Evolutionary conservation across 2,113 vertebrate genomes (phyloP), one percentile per base, ranked within the genome.

Genomic region (Archilochus colubris): DNA sequence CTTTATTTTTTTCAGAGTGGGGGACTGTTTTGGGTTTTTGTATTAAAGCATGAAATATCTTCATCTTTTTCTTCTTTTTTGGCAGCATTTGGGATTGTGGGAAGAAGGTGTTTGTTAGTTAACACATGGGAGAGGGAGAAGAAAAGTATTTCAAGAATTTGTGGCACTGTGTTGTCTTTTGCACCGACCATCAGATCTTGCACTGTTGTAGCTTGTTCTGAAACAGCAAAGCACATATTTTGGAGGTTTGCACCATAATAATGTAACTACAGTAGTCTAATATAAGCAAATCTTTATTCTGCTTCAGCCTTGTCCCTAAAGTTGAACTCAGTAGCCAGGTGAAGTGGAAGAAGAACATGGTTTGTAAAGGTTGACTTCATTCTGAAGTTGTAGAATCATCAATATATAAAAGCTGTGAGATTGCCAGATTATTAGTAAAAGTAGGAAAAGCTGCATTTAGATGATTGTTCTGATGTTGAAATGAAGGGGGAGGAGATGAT

Each of bases 91-190:
- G 51, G 22, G 25, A 53, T 44, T 59, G 17, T 50, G 53, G 50
- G 31, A 82, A 23, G 36, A 61, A 80, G 30, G 10, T 62, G 22
- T 76, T 55, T 82, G 15, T 78, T 61, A 88, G 27, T 73, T 19
- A 72, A 19, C 54, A 33, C 20, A 6, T 18, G 17, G 36, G 43
- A 58, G 46, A 48, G 0, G 8, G 33, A 92, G 20, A 62, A 30
- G 33, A 82, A 78, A 50, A 20, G 4, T 53, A 24, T 85, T 76
- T 46, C 22, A 63, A 14, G 74, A 75, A 27, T 77, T 80, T 64
- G 62, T 80, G 86, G 89, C 76, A 72, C 72, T 88, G 48, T 2
- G 3, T 88, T 54, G 24, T 89, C 64, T 88, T 94, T 93, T 95
- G 89, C 93, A 94, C 90, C 74, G 58, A 53, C 27, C 69, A 36